These are phyloP conservation scores for Lochmaea crataegi DNA, from an alignment of 2,888 invertebrate genomes.

Conservation along the genomic window DNA sequence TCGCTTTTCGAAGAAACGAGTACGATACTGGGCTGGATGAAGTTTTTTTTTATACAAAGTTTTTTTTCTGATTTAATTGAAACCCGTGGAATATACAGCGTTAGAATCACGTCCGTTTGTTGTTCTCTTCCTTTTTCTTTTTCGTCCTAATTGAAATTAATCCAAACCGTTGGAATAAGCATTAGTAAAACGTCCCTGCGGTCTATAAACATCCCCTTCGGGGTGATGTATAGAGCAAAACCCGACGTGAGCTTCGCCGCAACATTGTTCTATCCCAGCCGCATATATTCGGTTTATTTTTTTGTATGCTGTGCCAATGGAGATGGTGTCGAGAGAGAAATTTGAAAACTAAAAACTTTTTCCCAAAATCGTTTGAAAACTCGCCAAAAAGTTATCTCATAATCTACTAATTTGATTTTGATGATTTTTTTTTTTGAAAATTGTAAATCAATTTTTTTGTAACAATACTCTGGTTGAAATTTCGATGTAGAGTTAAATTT, in stretches of 20 bases:
- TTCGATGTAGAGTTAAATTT: too few relatives aligned
- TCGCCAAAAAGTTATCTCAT: too few relatives aligned
- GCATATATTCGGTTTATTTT: neutral
- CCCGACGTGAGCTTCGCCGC: neutral
- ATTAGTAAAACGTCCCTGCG: slow-evolving; percentile 7
- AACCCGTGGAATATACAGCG: neutral
- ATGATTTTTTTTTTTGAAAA: too few relatives aligned
- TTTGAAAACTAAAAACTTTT: too few relatives aligned
- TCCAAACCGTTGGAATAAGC: slow-evolving; percentile 1
- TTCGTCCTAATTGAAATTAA: slow-evolving; percentile 7
- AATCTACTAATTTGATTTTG: too few relatives aligned
- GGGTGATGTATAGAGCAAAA: neutral
- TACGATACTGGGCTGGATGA: too few relatives aligned
- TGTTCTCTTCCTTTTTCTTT: neutral
- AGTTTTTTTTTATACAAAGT: too few relatives aligned
- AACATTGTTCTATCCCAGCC: neutral
- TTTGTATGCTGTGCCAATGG: neutral
- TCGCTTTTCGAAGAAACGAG: too few relatives aligned
- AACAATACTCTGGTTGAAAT: too few relatives aligned
- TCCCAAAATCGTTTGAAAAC: too few relatives aligned
- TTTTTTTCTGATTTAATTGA: neutral
- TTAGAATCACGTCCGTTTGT: neutral
- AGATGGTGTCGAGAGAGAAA: too few relatives aligned
- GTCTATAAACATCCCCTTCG: slow-evolving; percentile 13
- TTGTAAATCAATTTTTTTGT: too few relatives aligned